Base-by-base conservation (phyloP, 2,888 invertebrate species). In the Oxytorus armatus region DNA sequence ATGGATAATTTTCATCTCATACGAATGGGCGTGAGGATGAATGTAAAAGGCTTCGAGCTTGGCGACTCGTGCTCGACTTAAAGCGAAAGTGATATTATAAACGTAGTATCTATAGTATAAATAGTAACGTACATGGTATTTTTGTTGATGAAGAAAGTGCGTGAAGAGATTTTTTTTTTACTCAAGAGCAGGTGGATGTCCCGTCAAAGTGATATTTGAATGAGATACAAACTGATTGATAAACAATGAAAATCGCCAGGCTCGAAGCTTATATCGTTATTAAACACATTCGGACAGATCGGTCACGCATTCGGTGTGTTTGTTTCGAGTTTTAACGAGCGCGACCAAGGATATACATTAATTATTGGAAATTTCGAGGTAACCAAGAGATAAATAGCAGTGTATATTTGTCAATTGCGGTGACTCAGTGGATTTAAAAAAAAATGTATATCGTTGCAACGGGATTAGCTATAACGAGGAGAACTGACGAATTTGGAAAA, bases 21-120 rank as follows among this genome's bases (percentile, higher is more conserved):
- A 63, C 16, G 18, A 59, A 36, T 11, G 36, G 3, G 61, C 21
- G 44, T 33, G 36, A 42, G 23, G 39, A 59, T 8, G 44, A 7
- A 47, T 23, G 33, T 44, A n/a, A 42, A 51, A 65, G 47, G 74
- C 63, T 74, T 74, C 74, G 78, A 69, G 73, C 53, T 68, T 79
- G 69, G 69, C 79, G 69, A 79, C 61, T 75, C 65, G 74, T 57
- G 55, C 59, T 70, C 70, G 75, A 78, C 59, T 73, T 73, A 36
- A 73, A 66, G 68, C 75, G 75, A 75, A 79, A 79, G 79, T 79
- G 79, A 79, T 79, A 79, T 79, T 74, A 33, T 42, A 47, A 47
- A 47, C 10, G 44, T 70, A 79, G 69, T 65, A 29, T 79, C 55
- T 61, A 65, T 74, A 74, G 51, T 63, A 61, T 66, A 59, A 18